Base-by-base conservation (phyloP, 2,113 vertebrate genomes). In the Zosterops lateralis region DNA sequence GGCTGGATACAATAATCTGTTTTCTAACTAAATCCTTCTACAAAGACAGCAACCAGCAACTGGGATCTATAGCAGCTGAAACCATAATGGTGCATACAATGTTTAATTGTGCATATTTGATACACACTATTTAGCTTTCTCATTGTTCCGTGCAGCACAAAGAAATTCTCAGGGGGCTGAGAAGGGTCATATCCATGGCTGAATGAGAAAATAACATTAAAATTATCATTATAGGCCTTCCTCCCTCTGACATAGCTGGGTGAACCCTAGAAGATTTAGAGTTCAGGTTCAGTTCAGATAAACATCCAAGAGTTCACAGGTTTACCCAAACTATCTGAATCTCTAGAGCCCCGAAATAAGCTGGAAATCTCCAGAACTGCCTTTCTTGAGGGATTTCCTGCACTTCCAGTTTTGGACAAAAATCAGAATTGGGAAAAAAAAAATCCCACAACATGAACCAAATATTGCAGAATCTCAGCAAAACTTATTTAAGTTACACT, bases 271-370 rank as follows among this genome's bases (percentile, higher is more conserved):
- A 93, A 96, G 91, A 92, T 90, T 95, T 67, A 93, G 91, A 96
- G 95, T 97, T 97, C 96, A 97, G 83, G 86, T 95, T 97, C 94
- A 97, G 96, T 97, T 97, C 94, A 96, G 79, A 95, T 92, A 96
- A 97, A 96, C 95, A 97, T 95, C 60, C 92, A 89, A 92, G 93
- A 95, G 95, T 97, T 96, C 93, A 96, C 80, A 78, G 89, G 95
- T 87, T 93, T 93, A 96, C 81, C 79, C 89, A 95, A 95, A 89
- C 77, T 74, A 78, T 94, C 56, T 77, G 86, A 95, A 83, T 76
- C 92, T 93, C 94, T 60, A 61, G 91, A 96, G 94, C 36, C 67
- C 60, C 0, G 14, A 94, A 94, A 83, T 26, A 81, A 93, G 84
- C 67, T 95, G 87, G 93, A 95, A 94, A 64, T 74, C 93, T 95